phyloP scores from a whole-genome alignment of 2,888 invertebrate genomes.

The Spodoptera picta region DNA sequence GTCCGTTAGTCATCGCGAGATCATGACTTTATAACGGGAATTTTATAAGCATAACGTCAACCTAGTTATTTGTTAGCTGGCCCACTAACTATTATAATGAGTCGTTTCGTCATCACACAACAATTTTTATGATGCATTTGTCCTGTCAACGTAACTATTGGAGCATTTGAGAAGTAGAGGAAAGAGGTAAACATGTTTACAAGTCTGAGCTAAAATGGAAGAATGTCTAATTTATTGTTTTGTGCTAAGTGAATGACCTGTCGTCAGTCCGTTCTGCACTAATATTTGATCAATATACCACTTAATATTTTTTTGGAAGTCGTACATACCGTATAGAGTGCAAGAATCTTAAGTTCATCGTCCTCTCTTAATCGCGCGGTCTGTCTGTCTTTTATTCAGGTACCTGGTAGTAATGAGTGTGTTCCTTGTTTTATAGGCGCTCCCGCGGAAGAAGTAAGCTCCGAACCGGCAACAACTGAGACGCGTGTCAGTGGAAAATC shows the following conservation, averaged over 20 bases:
- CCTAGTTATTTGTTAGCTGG: constrained; percentile 48
- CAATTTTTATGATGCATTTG: constrained; percentile 18
- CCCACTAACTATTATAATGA: constrained; percentile 19
- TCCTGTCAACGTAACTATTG: neutral
- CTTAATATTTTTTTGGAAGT: constrained; percentile 36
- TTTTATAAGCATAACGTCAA: constrained; percentile 49
- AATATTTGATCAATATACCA: constrained; percentile 41
- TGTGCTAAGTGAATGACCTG: constrained; percentile 46
- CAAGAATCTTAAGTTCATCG: constrained; percentile 56
- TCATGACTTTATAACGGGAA: constrained; percentile 50
- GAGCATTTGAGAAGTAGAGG: constrained; percentile 8
- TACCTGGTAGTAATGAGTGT: constrained; percentile 25
- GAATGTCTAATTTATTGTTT: constrained; percentile 7
- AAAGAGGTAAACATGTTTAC: constrained; percentile 13
- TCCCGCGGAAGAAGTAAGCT: constrained; percentile 72
- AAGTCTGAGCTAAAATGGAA: constrained; percentile 5
- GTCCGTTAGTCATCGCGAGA: constrained; percentile 50
- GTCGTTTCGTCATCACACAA: constrained; percentile 24
- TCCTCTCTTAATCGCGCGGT: constrained; percentile 31
- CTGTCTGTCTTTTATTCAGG: constrained; percentile 7
- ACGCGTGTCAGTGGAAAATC: constrained; percentile 77
- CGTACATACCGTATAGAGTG: constrained; percentile 32
- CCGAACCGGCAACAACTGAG: constrained; percentile 71
- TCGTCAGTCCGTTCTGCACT: constrained; percentile 27
- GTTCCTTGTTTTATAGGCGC: constrained; percentile 65